These are phyloP conservation scores for Lophotis ruficrista DNA, from an alignment of 2,113 vertebrate genomes.

Conservation along the genomic window DNA sequence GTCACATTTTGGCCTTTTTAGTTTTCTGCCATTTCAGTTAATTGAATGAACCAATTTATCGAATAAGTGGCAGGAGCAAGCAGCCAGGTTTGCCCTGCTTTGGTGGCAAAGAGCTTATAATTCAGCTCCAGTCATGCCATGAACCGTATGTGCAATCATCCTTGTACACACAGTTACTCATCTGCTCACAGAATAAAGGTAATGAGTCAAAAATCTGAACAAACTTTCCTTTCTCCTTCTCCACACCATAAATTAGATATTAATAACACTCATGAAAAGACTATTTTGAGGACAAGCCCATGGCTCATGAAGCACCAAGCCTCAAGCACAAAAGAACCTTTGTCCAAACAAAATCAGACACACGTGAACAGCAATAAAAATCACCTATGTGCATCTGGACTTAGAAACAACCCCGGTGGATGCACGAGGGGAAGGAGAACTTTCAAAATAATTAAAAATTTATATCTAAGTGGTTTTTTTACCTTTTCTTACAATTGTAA, in stretches of 20 bases:
- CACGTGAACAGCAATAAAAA: not conserved
- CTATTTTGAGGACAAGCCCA: not conserved
- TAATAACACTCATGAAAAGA: not conserved
- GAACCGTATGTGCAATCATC: not conserved
- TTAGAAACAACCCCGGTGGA: not conserved
- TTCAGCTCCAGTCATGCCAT: not conserved
- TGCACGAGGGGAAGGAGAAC: not conserved
- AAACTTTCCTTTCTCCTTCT: not conserved
- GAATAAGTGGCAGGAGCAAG: not conserved
- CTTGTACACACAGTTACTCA: not conserved
- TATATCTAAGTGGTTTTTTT: not conserved
- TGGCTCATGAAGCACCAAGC: not conserved
- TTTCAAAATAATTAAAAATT: not conserved
- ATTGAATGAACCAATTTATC: not conserved
- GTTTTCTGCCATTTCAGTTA: not conserved
- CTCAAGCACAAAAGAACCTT: slow-evolving; percentile 21
- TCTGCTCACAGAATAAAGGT: not conserved
- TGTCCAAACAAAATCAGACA: not conserved
- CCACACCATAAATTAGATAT: not conserved
- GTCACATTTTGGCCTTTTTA: not conserved
- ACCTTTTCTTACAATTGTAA: not conserved
- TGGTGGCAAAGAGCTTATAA: not conserved
- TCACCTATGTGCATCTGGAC: not conserved
- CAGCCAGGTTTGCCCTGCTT: not conserved
- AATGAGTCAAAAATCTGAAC: slow-evolving; percentile 19